Evolutionary conservation across 1,140 invertebrate genomes (phyloP), one percentile per base, ranked within the genome.

Genomic region (Drosophila burlai): DNA sequence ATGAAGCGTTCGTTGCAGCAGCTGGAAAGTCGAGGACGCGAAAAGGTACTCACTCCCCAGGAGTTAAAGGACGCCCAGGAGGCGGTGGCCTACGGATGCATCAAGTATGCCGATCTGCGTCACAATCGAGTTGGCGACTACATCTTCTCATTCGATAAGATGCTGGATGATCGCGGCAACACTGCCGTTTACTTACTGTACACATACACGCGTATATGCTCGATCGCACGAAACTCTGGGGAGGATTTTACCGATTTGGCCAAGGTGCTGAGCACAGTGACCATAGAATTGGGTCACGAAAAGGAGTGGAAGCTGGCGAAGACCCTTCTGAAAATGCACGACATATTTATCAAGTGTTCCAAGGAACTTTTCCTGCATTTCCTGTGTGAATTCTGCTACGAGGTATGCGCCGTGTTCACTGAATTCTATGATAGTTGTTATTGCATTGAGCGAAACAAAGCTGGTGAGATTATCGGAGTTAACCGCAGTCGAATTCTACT

Each of bases 381-480:
- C 42, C 93, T 99, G 6, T 99, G 99, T 93, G 98, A 99, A 93
- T 99, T 97, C 93, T 94, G 99, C 57, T 99, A 99, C 93, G 98
- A 99, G 84, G 96, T 99, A 46, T 95, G 97, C n/a, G 96, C 96
- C 8, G 94, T 95, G 2, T 99, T 99, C 86, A 96, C 97, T 0
- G 99, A 99, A 92, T 99, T 99, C 93, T 99, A 99, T 93, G 98
- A 99, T 89, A 96, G 95, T 80, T 99, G 99, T 93, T 99, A 99
- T 92, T 99, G 99, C 89, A 96, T 99, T 54, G 97, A 99, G 92
- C 99, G 99, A 92, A 96, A 98, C 93, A 94, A 95, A 64, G 85
- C 93, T 57, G 95, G 95, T 54, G 95, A 97, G 91, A 96, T 98
- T 78, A 93, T 97, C 0, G 97, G 97, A 84, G 95, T 99, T 2